phyloP scores from a whole-genome alignment of 2,797 vertebrate species.

The Pteronotus mesoamericanus region DNA sequence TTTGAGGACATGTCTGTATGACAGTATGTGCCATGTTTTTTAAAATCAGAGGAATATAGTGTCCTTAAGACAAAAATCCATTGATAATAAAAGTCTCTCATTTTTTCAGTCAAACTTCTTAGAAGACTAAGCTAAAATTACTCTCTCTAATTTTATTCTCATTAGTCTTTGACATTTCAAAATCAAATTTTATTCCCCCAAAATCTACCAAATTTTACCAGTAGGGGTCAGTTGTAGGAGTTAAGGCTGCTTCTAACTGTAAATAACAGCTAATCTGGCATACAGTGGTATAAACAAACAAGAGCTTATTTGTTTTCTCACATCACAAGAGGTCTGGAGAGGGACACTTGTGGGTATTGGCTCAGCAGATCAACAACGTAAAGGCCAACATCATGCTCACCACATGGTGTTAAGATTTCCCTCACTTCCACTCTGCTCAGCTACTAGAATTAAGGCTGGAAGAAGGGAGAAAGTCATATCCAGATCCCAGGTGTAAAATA shows the following conservation, averaged over 20 bases:
- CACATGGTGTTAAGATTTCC: not conserved
- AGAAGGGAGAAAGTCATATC: not conserved
- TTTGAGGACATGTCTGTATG: not conserved
- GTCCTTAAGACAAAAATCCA: not conserved
- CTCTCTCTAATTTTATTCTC: not conserved
- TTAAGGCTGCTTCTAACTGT: not conserved
- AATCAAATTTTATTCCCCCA: not conserved
- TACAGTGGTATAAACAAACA: not conserved
- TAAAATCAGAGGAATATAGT: not conserved
- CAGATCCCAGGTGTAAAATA: not conserved
- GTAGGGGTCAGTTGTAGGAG: not conserved
- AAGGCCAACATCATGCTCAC: not conserved
- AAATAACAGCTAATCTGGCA: not conserved
- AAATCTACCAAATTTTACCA: not conserved
- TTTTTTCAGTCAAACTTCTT: constrained; percentile 1
- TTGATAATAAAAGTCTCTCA: not conserved
- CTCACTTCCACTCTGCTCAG: not conserved
- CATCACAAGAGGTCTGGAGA: not conserved
- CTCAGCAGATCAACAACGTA: not conserved
- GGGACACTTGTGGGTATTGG: not conserved
- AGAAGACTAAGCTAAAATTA: not conserved
- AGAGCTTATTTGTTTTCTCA: not conserved
- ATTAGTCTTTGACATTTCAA: not conserved
- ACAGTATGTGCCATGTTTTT: not conserved
- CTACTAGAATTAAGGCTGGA: not conserved